Conservation (phyloP, 1,140 invertebrate genomes). For the Tenebrio molitor region DNA sequence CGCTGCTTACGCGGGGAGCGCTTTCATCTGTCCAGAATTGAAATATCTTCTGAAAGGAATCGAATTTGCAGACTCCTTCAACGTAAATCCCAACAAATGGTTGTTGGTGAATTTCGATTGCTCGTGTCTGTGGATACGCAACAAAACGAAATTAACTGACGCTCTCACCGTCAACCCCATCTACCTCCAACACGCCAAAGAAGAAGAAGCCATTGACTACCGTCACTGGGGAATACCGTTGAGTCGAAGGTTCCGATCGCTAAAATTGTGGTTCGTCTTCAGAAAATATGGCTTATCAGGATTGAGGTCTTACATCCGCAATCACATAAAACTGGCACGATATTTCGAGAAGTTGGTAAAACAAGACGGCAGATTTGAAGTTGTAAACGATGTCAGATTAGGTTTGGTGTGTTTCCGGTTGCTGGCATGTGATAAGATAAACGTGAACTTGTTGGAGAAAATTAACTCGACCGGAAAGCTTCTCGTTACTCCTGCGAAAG, state of each 20-base stretch:
- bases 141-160: constrained; percentile 88
- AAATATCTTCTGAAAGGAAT: constrained; percentile 79
- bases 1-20: constrained; percentile 81
- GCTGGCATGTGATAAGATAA: constrained; percentile 79
- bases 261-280: constrained; percentile 93
- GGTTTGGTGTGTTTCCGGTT: constrained; percentile 79
- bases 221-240: constrained; percentile 91
- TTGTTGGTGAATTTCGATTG: constrained; percentile 92
- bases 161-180: constrained; percentile 94
- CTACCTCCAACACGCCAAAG: constrained; percentile 87
- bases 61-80: constrained; percentile 89
- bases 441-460: constrained; percentile 82
- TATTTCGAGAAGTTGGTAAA: constrained; percentile 82
- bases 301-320: constrained; percentile 84
- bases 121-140: constrained; percentile 89
- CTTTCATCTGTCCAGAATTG: constrained; percentile 78
- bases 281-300: constrained; percentile 85
- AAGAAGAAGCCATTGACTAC: constrained; percentile 80
- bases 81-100: constrained; percentile 94
- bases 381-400: constrained; percentile 83
- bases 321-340: constrained; percentile 87
- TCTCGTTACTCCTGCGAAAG: constrained; percentile 88
- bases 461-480: constrained; percentile 90
- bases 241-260: constrained; percentile 84
- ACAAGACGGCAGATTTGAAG: constrained; percentile 84